A percentile compares a stretch with the other conserved stretches of the same genome.
These are phyloP conservation scores for Leucoraja ocellata DNA, from an alignment of 2,797 vertebrate genomes.

Conservation along the genomic window DNA sequence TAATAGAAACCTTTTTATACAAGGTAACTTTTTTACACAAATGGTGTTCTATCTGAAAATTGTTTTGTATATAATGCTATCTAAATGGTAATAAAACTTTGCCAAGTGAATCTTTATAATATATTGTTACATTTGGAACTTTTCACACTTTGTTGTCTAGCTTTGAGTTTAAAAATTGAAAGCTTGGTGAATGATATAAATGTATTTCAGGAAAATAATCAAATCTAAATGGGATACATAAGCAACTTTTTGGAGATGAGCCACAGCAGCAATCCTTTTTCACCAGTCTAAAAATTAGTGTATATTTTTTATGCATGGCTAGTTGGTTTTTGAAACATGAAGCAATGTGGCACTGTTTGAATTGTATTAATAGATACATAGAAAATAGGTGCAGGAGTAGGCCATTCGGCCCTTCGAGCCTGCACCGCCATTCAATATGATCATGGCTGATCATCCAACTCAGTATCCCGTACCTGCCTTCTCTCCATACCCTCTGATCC, in stretches of 20 bases:
- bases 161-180: conserved; percentile 14
- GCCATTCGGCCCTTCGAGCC: too few species aligned
- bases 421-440: too few species aligned
- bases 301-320: background rate
- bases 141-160: conserved; percentile 41
- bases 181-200: background rate
- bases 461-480: too few species aligned
- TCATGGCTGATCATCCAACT: too few species aligned
- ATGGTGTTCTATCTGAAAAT: background rate
- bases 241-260: background rate
- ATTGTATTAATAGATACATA: too few species aligned
- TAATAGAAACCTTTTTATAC: too few species aligned
- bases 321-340: background rate
- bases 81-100: conserved; percentile 49
- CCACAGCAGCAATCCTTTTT: background rate
- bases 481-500: too few species aligned
- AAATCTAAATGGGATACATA: background rate
- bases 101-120: conserved; percentile 40
- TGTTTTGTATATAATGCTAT: conserved; percentile 39
- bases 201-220: background rate
- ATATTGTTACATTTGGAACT: conserved; percentile 40
- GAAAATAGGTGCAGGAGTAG: too few species aligned
- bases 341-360: background rate
- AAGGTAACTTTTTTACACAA: too few species aligned
- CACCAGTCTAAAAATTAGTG: background rate